These are phyloP conservation scores for Eristalis intricaria DNA, from an alignment of 2,888 invertebrate species.

Conservation along the genomic window DNA sequence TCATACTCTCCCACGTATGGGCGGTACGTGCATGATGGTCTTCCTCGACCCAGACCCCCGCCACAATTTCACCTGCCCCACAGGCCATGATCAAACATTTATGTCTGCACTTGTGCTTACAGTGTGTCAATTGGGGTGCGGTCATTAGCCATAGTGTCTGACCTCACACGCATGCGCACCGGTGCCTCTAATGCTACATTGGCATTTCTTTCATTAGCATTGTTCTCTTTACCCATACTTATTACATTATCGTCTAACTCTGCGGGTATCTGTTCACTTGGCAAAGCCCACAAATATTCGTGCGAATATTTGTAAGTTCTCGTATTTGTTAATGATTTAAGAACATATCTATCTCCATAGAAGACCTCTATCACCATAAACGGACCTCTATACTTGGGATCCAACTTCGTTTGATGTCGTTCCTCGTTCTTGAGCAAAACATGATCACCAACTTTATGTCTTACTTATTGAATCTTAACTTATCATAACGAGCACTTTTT, in stretches of 20 bases:
- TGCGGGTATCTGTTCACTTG: slow-evolving; percentile 2
- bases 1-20: slow-evolving; percentile 13
- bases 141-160: slow-evolving; percentile 27
- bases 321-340: slow-evolving; percentile 16
- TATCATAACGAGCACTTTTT: slow-evolving; percentile 33
- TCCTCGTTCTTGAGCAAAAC: slow-evolving; percentile 44
- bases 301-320: slow-evolving; percentile 34
- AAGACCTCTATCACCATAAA: slow-evolving; percentile 22
- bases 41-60: slow-evolving; percentile 6
- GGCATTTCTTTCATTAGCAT: slow-evolving; percentile 13
- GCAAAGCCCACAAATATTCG: slow-evolving; percentile 10
- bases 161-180: slow-evolving; percentile 2
- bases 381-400: slow-evolving; percentile 23
- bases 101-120: slow-evolving; percentile 22
- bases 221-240: neutral
- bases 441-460: slow-evolving; percentile 28
- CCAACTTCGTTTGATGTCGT: slow-evolving; percentile 43
- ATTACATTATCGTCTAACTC: slow-evolving; percentile 11
- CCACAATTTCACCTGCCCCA: slow-evolving; percentile 16
- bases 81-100: slow-evolving; percentile 27
- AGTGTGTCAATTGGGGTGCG: neutral
- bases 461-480: slow-evolving; percentile 21
- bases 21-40: slow-evolving; percentile 11
- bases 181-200: neutral
- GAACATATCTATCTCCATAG: slow-evolving; percentile 13